Percentiles rank a stretch among this genome's conserved stretches.
Conservation (phyloP, 2,797 vertebrate genomes). For the Cuculus canorus region DNA sequence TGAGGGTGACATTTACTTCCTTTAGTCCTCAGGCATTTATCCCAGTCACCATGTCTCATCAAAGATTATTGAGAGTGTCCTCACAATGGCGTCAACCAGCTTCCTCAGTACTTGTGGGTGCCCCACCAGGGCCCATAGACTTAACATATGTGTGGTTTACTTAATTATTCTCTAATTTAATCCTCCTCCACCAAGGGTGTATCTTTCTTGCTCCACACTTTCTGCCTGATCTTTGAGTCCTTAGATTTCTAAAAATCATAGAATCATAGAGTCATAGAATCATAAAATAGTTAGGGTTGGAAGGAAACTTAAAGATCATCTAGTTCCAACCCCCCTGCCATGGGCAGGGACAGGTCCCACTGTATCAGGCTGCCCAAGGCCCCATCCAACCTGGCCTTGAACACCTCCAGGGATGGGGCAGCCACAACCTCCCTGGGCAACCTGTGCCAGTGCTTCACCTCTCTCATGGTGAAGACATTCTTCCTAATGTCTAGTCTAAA, state of each 20-base stretch:
- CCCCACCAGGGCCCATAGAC: neutral
- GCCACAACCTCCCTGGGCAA: too few relatives aligned
- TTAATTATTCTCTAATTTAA: neutral
- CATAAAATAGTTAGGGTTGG: too few relatives aligned
- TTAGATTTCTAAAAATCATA: neutral
- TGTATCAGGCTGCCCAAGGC: too few relatives aligned
- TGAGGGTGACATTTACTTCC: neutral
- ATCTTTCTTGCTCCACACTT: neutral
- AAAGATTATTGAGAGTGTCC: neutral
- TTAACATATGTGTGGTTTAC: neutral
- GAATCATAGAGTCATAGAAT: too few relatives aligned
- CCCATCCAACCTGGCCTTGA: too few relatives aligned
- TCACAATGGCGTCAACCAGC: neutral
- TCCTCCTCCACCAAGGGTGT: neutral
- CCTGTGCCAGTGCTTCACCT: too few relatives aligned
- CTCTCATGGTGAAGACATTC: too few relatives aligned
- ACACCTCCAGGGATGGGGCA: too few relatives aligned
- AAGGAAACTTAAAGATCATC: too few relatives aligned
- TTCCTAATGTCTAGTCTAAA: too few relatives aligned
- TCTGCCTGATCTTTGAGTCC: neutral
- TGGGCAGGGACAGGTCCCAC: too few relatives aligned
- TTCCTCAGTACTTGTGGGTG: neutral
- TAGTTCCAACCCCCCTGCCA: too few relatives aligned
- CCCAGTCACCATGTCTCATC: neutral
- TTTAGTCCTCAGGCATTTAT: neutral